A percentile compares a stretch with the other conserved stretches of the same genome.
phyloP scores from a whole-genome alignment of 2,888 invertebrate species.

The Trachelus stipa region DNA sequence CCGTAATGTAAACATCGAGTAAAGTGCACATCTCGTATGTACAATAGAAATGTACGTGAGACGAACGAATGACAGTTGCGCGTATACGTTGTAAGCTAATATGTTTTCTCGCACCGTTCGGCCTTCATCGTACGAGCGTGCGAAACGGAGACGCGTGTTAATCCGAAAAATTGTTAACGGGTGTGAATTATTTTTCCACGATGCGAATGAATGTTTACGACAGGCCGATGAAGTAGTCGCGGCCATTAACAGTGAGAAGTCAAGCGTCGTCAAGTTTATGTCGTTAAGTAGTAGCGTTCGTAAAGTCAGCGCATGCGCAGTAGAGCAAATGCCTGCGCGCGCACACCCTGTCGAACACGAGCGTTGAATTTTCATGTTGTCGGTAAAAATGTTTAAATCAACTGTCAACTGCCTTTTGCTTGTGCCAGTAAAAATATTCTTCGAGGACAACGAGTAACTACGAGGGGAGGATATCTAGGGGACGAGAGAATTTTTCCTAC shows the following conservation, averaged over 20 bases:
- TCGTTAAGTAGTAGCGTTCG: constrained; percentile 34
- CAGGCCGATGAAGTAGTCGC: not conserved
- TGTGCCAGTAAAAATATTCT: not conserved
- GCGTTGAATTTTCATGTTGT: not conserved
- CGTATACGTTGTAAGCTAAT: not conserved
- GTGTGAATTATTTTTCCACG: constrained; percentile 20
- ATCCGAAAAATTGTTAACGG: constrained; percentile 31
- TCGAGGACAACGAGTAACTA: not conserved
- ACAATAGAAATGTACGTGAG: not conserved
- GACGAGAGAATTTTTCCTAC: not conserved
- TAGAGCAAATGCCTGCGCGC: not conserved
- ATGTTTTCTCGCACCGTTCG: not conserved
- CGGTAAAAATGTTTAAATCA: not conserved
- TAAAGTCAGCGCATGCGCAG: not conserved
- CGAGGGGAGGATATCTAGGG: not conserved
- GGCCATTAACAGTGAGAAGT: constrained; percentile 31
- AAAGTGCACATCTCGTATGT: not conserved
- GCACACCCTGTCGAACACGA: not conserved
- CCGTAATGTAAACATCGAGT: not conserved
- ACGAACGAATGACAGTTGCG: not conserved
- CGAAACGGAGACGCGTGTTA: constrained; percentile 23
- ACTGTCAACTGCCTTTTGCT: not conserved
- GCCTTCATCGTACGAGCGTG: constrained; percentile 9
- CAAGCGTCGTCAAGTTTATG: constrained; percentile 38
- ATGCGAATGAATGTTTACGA: constrained; percentile 39